These are phyloP conservation scores for Melanargia galathea DNA, from an alignment of 2,888 invertebrate species.

Conservation along the genomic window DNA sequence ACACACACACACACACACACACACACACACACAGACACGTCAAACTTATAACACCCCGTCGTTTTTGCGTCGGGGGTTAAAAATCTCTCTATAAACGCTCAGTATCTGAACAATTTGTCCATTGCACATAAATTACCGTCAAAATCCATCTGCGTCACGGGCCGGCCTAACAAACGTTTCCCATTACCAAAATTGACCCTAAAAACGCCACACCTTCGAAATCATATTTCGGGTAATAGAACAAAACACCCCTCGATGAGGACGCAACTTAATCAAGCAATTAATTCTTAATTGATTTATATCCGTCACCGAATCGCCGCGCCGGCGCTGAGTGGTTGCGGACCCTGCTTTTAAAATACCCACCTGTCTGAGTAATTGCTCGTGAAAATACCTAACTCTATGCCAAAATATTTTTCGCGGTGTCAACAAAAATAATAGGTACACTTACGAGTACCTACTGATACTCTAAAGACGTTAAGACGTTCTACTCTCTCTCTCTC, in stretches of 20 bases:
- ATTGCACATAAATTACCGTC: constrained; percentile 21
- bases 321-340: constrained; percentile 42
- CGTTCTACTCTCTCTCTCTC: too few relatives aligned
- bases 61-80: too few relatives aligned
- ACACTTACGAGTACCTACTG: neutral
- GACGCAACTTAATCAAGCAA: constrained; percentile 78
- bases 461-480: too few relatives aligned
- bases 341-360: constrained; percentile 43
- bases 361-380: constrained; percentile 40
- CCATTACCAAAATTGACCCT: constrained; percentile 64
- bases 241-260: constrained; percentile 62
- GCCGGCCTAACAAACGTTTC: constrained; percentile 35
- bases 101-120: neutral
- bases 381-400: constrained; percentile 23
- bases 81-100: neutral
- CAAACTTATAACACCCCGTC: too few relatives aligned
- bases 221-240: constrained; percentile 73
- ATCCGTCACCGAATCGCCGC: constrained; percentile 66
- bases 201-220: constrained; percentile 66
- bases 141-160: constrained; percentile 31
- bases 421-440: neutral
- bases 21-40: too few relatives aligned
- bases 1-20: too few relatives aligned
- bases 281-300: constrained; percentile 79
- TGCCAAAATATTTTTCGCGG: constrained; percentile 15